These are phyloP conservation scores for Drosophila pegasa DNA, from an alignment of 2,888 invertebrate genomes.

Conservation along the genomic window DNA sequence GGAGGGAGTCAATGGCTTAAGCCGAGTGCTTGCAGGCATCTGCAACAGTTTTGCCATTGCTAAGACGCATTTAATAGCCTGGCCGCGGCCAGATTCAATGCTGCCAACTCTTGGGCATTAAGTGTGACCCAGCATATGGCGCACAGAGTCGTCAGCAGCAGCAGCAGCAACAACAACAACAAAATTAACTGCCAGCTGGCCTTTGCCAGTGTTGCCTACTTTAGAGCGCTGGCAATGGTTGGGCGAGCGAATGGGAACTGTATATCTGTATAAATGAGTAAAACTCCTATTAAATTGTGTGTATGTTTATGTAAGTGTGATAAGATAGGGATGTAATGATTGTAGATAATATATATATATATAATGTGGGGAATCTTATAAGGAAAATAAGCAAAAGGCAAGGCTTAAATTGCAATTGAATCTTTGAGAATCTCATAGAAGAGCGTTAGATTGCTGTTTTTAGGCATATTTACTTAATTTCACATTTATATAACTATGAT, in stretches of 20 bases:
- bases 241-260: not conserved
- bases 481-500: too few relatives aligned
- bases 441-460: too few relatives aligned
- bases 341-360: not conserved
- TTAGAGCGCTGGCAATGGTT: slow-evolving; percentile 1
- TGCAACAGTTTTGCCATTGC: slow-evolving; percentile 41
- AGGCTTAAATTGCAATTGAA: too few relatives aligned
- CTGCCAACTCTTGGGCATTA: slow-evolving; percentile 23
- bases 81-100: slow-evolving; percentile 50
- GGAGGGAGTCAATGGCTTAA: slow-evolving; percentile 4
- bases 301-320: not conserved
- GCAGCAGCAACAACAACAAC: slow-evolving; percentile 7
- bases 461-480: too few relatives aligned
- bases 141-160: not conserved
- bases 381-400: too few relatives aligned
- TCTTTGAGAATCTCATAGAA: too few relatives aligned
- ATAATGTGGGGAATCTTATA: not conserved
- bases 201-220: slow-evolving; percentile 33
- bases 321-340: not conserved
- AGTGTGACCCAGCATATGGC: slow-evolving; percentile 30
- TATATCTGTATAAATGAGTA: not conserved
- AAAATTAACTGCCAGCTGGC: slow-evolving; percentile 15
- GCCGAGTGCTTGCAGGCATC: slow-evolving; percentile 40
- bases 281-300: not conserved
- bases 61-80: slow-evolving; percentile 50